These are phyloP conservation scores for Drosophila greeni DNA, from an alignment of 2,888 invertebrate species.

Conservation along the genomic window DNA sequence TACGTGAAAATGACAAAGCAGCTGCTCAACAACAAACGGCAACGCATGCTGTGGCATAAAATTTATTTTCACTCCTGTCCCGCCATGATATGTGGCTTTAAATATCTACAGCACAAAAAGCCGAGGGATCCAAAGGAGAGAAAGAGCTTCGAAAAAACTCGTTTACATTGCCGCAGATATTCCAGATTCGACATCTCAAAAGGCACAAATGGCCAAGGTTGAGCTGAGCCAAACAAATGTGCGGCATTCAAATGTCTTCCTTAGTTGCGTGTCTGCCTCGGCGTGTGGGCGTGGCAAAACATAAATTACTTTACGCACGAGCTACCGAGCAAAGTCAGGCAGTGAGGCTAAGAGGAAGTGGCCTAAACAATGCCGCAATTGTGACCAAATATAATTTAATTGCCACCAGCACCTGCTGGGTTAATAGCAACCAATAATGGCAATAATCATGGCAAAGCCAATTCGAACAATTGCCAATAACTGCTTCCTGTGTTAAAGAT, in stretches of 20 bases:
- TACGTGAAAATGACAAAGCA: constrained; percentile 70
- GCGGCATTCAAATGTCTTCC: constrained; percentile 62
- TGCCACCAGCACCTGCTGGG: constrained; percentile 23
- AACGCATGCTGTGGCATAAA: constrained; percentile 61
- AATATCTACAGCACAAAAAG: constrained; percentile 30
- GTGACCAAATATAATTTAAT: constrained; percentile 28
- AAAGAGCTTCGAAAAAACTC: constrained; percentile 23
- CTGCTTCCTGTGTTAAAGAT: neutral
- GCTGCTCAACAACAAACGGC: constrained; percentile 57
- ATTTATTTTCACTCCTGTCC: constrained; percentile 60
- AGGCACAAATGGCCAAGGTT: constrained; percentile 12
- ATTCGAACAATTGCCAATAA: constrained; percentile 12
- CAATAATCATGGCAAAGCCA: constrained; percentile 15
- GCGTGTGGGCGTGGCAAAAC: constrained; percentile 51
- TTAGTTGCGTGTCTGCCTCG: constrained; percentile 25
- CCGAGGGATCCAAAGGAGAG: neutral
- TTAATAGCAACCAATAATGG: constrained; percentile 47
- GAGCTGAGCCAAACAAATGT: constrained; percentile 59
- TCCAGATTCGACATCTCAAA: constrained; percentile 53
- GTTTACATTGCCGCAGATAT: constrained; percentile 47
- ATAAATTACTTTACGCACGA: constrained; percentile 64
- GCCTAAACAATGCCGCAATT: constrained; percentile 26
- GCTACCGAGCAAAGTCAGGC: constrained; percentile 24
- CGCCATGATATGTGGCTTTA: constrained; percentile 66
- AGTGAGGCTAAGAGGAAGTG: neutral